Evolutionary conservation across 2,113 vertebrate genomes (phyloP).

Genomic region (Turnix velox): DNA sequence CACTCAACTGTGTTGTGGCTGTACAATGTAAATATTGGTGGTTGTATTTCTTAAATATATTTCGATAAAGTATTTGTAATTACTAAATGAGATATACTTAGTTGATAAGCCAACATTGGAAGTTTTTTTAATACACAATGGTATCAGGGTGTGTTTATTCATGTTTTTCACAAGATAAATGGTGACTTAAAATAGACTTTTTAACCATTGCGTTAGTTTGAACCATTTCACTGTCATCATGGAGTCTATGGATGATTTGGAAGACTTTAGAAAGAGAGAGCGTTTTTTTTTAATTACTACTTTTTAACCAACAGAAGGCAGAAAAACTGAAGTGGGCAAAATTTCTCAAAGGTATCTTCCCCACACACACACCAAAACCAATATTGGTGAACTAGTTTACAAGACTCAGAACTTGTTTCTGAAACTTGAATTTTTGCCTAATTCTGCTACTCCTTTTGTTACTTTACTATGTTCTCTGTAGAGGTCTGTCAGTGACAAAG

Average conservation of each 20-base stretch:
- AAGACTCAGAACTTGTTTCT: neutral
- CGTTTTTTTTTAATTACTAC: neutral
- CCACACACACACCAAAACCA: rapidly evolving
- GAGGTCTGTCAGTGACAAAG: neutral
- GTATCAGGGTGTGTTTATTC: neutral
- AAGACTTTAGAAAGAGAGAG: neutral
- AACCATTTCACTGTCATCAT: neutral
- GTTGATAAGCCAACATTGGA: neutral
- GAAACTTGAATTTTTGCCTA: neutral
- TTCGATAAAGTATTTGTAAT: neutral
- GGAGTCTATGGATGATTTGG: neutral
- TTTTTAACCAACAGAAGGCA: neutral
- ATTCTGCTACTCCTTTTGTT: neutral
- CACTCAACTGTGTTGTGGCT: neutral
- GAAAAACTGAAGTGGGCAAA: neutral
- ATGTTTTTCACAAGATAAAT: neutral
- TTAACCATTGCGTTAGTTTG: neutral
- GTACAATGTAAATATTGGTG: neutral
- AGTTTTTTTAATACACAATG: neutral
- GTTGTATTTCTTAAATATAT: neutral
- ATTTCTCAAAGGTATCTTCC: neutral
- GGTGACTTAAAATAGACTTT: neutral
- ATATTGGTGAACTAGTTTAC: neutral
- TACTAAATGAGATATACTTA: neutral
- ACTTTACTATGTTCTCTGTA: neutral